A percentile compares a stretch with the other conserved stretches of the same genome.
Conservation (phyloP, 2,113 vertebrate species). For the Dicerorhinus sumatrensis region DNA sequence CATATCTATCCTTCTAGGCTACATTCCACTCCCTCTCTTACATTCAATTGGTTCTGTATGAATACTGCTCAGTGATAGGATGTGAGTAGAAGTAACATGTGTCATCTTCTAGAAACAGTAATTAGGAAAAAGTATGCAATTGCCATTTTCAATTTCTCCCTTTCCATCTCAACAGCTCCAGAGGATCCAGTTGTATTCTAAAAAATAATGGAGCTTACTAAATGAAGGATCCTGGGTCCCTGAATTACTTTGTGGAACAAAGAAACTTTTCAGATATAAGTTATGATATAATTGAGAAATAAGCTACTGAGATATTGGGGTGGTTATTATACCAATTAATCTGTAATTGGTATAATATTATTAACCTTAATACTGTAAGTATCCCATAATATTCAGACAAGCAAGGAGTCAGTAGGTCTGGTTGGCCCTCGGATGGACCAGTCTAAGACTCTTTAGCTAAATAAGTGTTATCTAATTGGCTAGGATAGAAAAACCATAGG, state of each 20-base stretch:
- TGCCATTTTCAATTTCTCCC: background rate
- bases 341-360: background rate
- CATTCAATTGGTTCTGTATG: background rate
- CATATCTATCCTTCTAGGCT: background rate
- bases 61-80: background rate
- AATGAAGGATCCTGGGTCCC: background rate
- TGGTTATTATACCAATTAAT: background rate
- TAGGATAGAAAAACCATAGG: background rate
- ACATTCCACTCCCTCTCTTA: background rate
- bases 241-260: background rate
- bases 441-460: background rate
- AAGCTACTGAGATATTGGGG: background rate
- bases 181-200: background rate
- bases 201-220: background rate
- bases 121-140: background rate
- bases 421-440: background rate
- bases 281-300: background rate
- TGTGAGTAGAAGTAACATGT: background rate
- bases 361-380: background rate
- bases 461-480: background rate
- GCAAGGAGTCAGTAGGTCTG: background rate
- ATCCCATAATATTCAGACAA: background rate
- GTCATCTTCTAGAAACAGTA: background rate
- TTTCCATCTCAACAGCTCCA: background rate
- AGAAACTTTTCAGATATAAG: background rate